Percentiles rank a stretch among this genome's conserved stretches.
phyloP scores from a whole-genome alignment of 2,113 vertebrate genomes.

The Polypterus bichir region DNA sequence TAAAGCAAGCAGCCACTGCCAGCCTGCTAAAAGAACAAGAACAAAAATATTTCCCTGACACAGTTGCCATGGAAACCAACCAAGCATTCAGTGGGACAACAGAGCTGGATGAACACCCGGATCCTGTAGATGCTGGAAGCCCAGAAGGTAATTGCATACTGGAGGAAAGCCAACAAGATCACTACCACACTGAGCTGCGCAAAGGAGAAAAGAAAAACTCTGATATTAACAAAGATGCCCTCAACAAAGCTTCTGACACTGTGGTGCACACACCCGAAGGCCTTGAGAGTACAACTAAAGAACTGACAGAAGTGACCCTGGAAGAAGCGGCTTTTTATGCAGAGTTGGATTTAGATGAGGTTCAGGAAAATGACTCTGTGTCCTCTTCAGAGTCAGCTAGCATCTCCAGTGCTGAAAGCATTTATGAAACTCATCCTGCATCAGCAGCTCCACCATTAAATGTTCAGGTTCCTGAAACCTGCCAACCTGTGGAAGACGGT shows the following conservation, averaged over 20 bases:
- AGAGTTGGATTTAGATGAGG: slow-evolving; percentile 29
- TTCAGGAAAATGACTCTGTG: slow-evolving; percentile 47
- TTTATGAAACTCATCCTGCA: slow-evolving; percentile 35
- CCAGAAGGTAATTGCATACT: slow-evolving; percentile 26
- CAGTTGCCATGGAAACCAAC: slow-evolving; percentile 55
- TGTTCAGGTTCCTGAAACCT: too few species aligned
- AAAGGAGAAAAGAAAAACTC: slow-evolving; percentile 18
- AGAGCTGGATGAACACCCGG: slow-evolving; percentile 34
- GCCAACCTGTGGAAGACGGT: too few species aligned
- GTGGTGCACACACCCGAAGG: slow-evolving; percentile 16
- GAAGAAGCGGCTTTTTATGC: slow-evolving; percentile 30
- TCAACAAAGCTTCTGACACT: slow-evolving; percentile 10
- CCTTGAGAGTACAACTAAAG: slow-evolving; percentile 8
- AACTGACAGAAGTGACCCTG: slow-evolving; percentile 10
- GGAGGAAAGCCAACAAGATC: slow-evolving; percentile 26
- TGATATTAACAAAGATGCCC: slow-evolving; percentile 14
- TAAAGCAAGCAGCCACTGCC: too few species aligned
- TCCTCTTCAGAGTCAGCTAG: slow-evolving; percentile 46
- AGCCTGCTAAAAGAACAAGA: slow-evolving; percentile 24
- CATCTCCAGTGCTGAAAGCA: slow-evolving; percentile 43
- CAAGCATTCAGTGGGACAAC: slow-evolving; percentile 36
- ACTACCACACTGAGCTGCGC: slow-evolving; percentile 18
- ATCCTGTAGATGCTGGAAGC: slow-evolving; percentile 30
- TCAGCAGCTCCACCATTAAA: not conserved
- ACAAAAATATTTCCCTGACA: slow-evolving; percentile 23